These are phyloP conservation scores for chimpanzee (Pan troglodytes) DNA, from an alignment of 2,113 vertebrate genomes.

Conservation along the genomic window NHGRI_mPanTro3-v2.1_pri NC_072421.2:27631001-27631500, in stretches of 20 bases:
- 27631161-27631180: not conserved
- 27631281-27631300: not conserved
- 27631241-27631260: not conserved
- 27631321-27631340: not conserved
- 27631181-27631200: not conserved
- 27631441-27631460: not conserved
- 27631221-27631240: not conserved
- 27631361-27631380: not conserved
- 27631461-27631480: not conserved
- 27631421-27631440: not conserved
- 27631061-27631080: not conserved
- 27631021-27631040: slow-evolving; percentile 33
- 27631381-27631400: not conserved
- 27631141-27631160: not conserved
- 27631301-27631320: not conserved
- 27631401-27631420: not conserved
- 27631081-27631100: not conserved
- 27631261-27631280: slow-evolving; percentile 13
- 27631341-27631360: not conserved
- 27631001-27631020: not conserved
- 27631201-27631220: not conserved
- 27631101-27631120: not conserved
- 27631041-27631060: slow-evolving; percentile 11
- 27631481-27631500: not conserved
- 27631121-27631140: not conserved